phyloP scores from a whole-genome alignment of 2,888 invertebrate genomes.

The Lepidochitona cinerea region DNA sequence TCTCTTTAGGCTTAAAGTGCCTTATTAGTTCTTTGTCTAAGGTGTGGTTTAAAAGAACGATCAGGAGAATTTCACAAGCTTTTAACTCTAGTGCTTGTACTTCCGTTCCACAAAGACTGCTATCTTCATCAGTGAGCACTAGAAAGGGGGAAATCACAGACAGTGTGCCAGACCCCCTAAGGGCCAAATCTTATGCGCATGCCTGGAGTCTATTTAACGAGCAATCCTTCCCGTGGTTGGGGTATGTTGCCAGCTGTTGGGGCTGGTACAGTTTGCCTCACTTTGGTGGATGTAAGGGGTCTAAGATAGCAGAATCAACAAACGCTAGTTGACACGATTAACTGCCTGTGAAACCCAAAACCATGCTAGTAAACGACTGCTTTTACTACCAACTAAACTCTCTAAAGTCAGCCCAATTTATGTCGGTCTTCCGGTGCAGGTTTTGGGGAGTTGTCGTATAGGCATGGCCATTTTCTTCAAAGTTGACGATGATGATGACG shows the following conservation, averaged over 20 bases:
- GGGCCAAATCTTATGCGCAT: background rate
- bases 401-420: no score
- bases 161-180: background rate
- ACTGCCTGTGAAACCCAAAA: background rate
- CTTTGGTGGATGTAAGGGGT: conserved; percentile 1
- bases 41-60: no score
- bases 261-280: background rate
- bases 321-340: conserved; percentile 6
- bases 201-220: background rate
- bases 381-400: no score
- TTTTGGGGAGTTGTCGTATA: no score
- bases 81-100: background rate
- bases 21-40: no score
- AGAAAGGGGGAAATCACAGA: background rate
- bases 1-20: no score
- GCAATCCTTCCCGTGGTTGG: background rate
- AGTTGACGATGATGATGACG: no score
- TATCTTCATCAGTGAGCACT: background rate
- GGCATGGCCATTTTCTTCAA: no score
- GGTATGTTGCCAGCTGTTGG: background rate
- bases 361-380: background rate
- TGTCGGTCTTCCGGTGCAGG: no score
- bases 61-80: no score
- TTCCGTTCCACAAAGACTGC: background rate
- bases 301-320: conserved; percentile 9